These are phyloP conservation scores for Procambarus clarkii DNA, from an alignment of 1,140 invertebrate genomes.

Conservation along the genomic window DNA sequence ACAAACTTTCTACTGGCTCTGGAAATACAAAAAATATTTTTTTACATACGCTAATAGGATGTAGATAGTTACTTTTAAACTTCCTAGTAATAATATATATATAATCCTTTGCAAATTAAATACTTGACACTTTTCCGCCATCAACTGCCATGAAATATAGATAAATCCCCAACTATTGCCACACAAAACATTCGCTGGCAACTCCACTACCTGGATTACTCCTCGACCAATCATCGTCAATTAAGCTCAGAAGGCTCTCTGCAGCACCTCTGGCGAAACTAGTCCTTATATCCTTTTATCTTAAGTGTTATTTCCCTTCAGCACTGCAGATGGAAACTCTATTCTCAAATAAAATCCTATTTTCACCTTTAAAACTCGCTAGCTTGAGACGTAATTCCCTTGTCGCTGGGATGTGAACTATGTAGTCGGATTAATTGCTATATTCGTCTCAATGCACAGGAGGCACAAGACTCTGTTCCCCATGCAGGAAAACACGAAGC, in stretches of 20 bases:
- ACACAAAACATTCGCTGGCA: neutral
- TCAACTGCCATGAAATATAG: neutral
- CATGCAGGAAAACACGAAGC: neutral
- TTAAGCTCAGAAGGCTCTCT: neutral
- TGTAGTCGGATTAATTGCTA: neutral
- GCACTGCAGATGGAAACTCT: neutral
- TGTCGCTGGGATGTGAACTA: neutral
- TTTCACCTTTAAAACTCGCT: neutral
- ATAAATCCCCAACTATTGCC: neutral
- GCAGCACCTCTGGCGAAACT: neutral
- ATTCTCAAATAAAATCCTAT: neutral
- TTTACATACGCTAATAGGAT: too few relatives aligned
- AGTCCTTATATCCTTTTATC: neutral
- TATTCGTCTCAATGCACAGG: neutral
- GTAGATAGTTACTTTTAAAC: too few relatives aligned
- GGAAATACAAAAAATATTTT: too few relatives aligned
- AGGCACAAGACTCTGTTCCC: neutral
- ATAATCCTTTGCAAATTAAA: too few relatives aligned
- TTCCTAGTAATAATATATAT: too few relatives aligned
- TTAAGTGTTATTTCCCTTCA: neutral
- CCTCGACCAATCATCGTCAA: neutral
- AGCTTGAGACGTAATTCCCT: neutral
- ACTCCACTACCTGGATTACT: constrained; percentile 2
- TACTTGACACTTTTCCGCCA: too few relatives aligned
- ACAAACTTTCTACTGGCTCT: too few relatives aligned